Base-by-base conservation (phyloP, 2,888 invertebrate genomes). In the Lapara coniferarum region DNA sequence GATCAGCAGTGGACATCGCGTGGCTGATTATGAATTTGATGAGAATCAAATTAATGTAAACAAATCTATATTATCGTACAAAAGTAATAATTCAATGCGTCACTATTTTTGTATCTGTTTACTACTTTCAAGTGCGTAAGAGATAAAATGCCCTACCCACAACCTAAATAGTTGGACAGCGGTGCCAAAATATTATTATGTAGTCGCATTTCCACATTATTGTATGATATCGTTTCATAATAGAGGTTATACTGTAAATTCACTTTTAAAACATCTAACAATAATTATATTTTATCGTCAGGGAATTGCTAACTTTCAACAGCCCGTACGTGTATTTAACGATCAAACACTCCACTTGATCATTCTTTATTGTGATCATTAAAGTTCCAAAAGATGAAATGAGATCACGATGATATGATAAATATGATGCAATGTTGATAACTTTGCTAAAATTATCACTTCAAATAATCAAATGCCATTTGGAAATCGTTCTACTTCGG, bases 381-480 rank as follows among this genome's bases (percentile, higher is more conserved):
- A 16, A 53, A n/a, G 5, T 14, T 52, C 14, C 5, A 53, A 19
- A 19, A 55, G 55, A 10, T 55, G 19, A 55, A 55, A 55, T 12
- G 55, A 19, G 8, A 53, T 0, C 53, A 10, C 19, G 2, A 55
- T 55, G 19, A 55, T 37, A 55, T 10, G 55, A 55, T 55, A 55
- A 19, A 16, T 12, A 55, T 55, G 10, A 49, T 19, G 46, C 55
- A n/a, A 19, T 44, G 25, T 67, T 46, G 19, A 55, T 56, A 56
- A 56, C 46, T 44, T 55, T 55, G 37, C 25, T 56, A 55, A 19
- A n/a, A 19, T 67, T 67, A 67, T 44, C 52, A 19, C 10, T 46
- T 13, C 16, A 37, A 55, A 10, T 44, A 13, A 37, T n/a, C 37
- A 59, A 59, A n/a, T 12, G 30, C n/a, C 3, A 19, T 55, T 55